These are phyloP conservation scores for Beroe ovata DNA, from an alignment of 37 sponge, comb jelly and placozoan genomes.

Conservation along the genomic window DNA sequence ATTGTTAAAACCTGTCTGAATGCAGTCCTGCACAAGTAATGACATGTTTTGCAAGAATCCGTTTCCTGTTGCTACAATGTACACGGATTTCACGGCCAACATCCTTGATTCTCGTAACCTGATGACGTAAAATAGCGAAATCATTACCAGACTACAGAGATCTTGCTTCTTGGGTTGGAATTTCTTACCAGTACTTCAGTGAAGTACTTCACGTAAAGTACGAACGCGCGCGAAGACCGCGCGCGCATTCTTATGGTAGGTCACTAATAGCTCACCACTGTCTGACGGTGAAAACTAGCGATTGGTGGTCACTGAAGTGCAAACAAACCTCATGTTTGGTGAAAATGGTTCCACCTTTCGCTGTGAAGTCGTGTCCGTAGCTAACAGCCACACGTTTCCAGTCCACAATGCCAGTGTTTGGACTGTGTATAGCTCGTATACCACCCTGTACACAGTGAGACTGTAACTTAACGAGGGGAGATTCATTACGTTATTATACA, in stretches of 20 bases:
- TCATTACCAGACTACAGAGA: too few species aligned
- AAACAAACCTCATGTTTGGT: slow-evolving; percentile 75
- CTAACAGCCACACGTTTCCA: slow-evolving; percentile 74
- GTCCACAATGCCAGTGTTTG: slow-evolving; percentile 95
- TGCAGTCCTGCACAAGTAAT: slow-evolving; percentile 91
- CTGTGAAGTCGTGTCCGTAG: slow-evolving; percentile 79
- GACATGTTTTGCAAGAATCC: slow-evolving; percentile 72
- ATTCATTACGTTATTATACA: too few species aligned
- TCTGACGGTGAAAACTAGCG: too few species aligned
- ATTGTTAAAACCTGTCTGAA: slow-evolving; percentile 83
- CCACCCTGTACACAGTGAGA: slow-evolving; percentile 88
- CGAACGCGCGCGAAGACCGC: too few species aligned
- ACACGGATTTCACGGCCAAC: slow-evolving; percentile 33
- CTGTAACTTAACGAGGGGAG: too few species aligned
- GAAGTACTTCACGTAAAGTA: too few species aligned
- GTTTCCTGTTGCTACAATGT: not conserved
- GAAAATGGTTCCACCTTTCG: slow-evolving; percentile 73
- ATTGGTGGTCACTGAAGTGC: too few species aligned
- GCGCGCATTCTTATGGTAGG: too few species aligned
- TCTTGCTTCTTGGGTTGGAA: too few species aligned
- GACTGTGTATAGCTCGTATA: slow-evolving; percentile 85
- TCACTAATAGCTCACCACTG: too few species aligned
- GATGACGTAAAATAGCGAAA: too few species aligned
- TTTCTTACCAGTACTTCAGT: too few species aligned
- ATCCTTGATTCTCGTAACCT: slow-evolving; percentile 30